Evolutionary conservation across 2,113 vertebrate genomes (phyloP).

Genomic region (Hippocampus guttulatus): DNA sequence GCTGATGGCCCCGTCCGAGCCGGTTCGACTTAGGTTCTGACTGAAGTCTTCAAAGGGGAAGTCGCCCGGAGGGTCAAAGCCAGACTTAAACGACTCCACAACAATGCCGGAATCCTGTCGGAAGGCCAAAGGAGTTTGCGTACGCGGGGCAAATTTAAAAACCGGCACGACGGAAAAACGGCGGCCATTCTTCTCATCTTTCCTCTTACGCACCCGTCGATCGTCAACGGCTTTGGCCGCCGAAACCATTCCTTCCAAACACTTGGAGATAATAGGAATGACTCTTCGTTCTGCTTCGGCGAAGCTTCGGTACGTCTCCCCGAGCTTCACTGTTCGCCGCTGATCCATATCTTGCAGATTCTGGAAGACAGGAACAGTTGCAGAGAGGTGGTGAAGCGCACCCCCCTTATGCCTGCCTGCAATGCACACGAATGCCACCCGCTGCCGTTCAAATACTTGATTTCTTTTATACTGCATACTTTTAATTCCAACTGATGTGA

Average conservation of each 20-base stretch:
- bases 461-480: no score
- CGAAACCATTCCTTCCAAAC: conserved; percentile 95
- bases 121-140: background rate
- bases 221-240: conserved; percentile 95
- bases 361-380: conserved; percentile 59
- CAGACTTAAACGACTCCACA: conserved; percentile 96
- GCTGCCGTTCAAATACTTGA: background rate
- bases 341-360: conserved; percentile 98
- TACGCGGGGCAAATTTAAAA: background rate
- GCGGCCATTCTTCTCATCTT: background rate
- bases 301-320: conserved; percentile 92
- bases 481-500: no score
- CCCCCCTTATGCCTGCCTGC: no score
- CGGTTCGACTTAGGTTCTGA: conserved; percentile 91
- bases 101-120: conserved; percentile 87
- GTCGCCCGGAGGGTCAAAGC: conserved; percentile 91
- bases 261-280: conserved; percentile 94
- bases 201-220: conserved; percentile 74
- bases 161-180: background rate
- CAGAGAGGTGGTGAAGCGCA: no score
- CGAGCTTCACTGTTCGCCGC: conserved; percentile 89
- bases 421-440: background rate
- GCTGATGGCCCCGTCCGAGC: conserved; percentile 92
- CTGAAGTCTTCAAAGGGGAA: conserved; percentile 98
- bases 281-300: conserved; percentile 94